A percentile compares a stretch with the other conserved stretches of the same genome.
These are phyloP conservation scores for Lytechinus variegatus DNA, from an alignment of 35 echinoderm and acorn worm genomes.

Conservation along the genomic window DNA sequence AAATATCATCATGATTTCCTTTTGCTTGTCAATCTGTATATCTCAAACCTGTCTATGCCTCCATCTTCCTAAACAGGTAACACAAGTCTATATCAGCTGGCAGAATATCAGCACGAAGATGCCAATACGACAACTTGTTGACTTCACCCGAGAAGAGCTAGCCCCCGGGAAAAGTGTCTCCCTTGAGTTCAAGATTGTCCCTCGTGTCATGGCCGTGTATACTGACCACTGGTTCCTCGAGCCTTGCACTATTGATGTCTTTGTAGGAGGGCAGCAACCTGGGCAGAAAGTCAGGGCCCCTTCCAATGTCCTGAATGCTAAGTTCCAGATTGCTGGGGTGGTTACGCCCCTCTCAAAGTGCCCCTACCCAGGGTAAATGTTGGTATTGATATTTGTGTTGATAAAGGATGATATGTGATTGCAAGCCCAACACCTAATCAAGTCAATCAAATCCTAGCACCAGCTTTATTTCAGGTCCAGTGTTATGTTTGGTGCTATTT, in stretches of 20 bases:
- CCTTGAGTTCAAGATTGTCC: constrained; percentile 64
- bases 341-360: constrained; percentile 62
- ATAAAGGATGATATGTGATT: too few species aligned
- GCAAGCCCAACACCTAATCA: too few species aligned
- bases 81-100: constrained; percentile 88
- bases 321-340: constrained; percentile 59
- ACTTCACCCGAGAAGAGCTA: constrained; percentile 68
- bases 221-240: constrained; percentile 60
- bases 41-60: background rate
- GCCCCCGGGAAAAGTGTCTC: background rate
- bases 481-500: too few species aligned
- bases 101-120: constrained; percentile 50
- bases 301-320: constrained; percentile 76
- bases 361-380: constrained; percentile 22
- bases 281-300: constrained; percentile 42
- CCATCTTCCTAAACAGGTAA: constrained; percentile 56
- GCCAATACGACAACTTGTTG: constrained; percentile 78
- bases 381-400: too few species aligned
- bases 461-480: too few species aligned
- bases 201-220: constrained; percentile 83
- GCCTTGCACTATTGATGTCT: constrained; percentile 71
- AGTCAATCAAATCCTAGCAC: too few species aligned
- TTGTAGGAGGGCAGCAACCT: constrained; percentile 88
- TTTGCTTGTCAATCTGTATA: too few species aligned
- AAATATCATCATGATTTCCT: too few species aligned